Conservation (phyloP, 2,888 invertebrate genomes). For the Sesamia inferens region DNA sequence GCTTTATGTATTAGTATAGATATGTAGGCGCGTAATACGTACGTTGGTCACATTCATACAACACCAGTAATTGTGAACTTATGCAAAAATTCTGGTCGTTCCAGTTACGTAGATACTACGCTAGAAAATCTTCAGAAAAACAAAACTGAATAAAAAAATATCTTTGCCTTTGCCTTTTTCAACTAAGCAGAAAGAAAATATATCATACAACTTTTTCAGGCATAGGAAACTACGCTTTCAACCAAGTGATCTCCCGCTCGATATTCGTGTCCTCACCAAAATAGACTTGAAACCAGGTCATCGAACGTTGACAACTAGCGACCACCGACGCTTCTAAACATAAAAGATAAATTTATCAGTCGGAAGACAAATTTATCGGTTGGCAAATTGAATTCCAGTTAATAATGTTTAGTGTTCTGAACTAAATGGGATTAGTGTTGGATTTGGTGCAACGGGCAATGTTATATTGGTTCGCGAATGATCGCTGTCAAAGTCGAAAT, state of each 20-base stretch:
- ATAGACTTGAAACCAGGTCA: constrained; percentile 83
- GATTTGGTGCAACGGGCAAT: constrained; percentile 26
- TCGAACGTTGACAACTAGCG: constrained; percentile 73
- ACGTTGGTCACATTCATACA: no score
- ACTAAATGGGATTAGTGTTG: constrained; percentile 38
- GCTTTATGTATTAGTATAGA: no score
- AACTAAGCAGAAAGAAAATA: constrained; percentile 8
- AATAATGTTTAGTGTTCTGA: constrained; percentile 44
- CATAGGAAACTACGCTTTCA: constrained; percentile 65
- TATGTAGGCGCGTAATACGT: no score
- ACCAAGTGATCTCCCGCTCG: constrained; percentile 70
- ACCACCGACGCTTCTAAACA: constrained; percentile 55
- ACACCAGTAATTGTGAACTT: neutral
- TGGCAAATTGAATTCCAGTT: constrained; percentile 58
- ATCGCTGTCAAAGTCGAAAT: constrained; percentile 9
- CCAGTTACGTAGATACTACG: neutral
- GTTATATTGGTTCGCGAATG: constrained; percentile 11
- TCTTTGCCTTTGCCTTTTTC: neutral
- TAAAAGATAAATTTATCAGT: constrained; percentile 63
- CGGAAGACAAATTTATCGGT: constrained; percentile 1
- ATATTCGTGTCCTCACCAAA: constrained; percentile 69
- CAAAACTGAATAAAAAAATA: neutral
- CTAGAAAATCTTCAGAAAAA: no score
- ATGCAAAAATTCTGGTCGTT: no score
- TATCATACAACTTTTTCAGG: constrained; percentile 62